Evolutionary conservation across 2,888 invertebrate species (phyloP).

Genomic region (Ormia ochracea): DNA sequence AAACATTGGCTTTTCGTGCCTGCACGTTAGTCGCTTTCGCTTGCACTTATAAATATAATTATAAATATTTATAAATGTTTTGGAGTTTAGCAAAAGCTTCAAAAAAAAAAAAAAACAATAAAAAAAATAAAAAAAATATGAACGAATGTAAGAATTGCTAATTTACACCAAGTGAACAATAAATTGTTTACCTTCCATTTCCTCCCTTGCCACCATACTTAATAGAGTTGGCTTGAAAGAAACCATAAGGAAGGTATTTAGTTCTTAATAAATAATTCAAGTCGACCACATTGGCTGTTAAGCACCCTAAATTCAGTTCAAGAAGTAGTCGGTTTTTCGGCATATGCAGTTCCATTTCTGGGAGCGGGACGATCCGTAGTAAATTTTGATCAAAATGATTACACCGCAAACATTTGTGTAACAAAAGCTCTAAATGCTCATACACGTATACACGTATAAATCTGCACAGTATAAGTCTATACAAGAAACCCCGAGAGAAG

Average conservation of each 20-base stretch:
- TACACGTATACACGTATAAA: too few relatives aligned
- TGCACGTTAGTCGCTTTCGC: not conserved
- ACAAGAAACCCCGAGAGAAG: too few relatives aligned
- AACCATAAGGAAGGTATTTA: not conserved
- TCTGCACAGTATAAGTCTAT: too few relatives aligned
- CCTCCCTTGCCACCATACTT: too few relatives aligned
- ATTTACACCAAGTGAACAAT: not conserved
- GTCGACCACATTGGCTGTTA: not conserved
- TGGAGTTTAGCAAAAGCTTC: not conserved
- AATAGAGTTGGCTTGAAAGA: not conserved
- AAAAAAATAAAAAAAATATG: not conserved
- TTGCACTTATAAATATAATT: not conserved
- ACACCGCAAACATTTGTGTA: too few relatives aligned
- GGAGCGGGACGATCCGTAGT: too few relatives aligned
- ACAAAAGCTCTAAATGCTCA: too few relatives aligned
- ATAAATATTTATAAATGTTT: not conserved
- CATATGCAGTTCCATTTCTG: too few relatives aligned
- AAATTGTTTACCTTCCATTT: not conserved
- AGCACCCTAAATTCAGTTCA: not conserved
- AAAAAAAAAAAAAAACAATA: not conserved
- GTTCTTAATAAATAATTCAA: not conserved
- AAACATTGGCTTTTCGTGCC: slow-evolving; percentile 53
- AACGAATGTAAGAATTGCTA: not conserved
- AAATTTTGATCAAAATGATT: too few relatives aligned
- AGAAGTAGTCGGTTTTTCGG: too few relatives aligned